Conservation (phyloP, 2,113 vertebrate species). For the Neodontobutis hainanensis region DNA sequence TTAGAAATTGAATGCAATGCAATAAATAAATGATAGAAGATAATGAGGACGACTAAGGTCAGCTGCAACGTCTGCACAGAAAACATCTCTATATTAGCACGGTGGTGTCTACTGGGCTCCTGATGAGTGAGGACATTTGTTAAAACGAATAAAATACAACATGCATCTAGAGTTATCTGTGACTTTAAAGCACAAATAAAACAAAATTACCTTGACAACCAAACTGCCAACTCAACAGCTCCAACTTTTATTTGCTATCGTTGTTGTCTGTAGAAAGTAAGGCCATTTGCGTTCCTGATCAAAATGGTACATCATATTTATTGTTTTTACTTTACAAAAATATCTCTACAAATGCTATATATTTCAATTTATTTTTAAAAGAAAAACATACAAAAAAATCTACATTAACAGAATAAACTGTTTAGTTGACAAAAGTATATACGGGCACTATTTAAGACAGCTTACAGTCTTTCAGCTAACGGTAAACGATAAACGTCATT, state of each 20-base stretch:
- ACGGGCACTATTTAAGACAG: neutral
- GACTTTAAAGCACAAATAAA: conserved; percentile 5
- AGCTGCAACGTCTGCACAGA: neutral
- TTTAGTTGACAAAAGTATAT: fast-evolving
- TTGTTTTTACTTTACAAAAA: neutral
- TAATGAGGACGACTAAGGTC: neutral
- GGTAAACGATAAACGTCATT: neutral
- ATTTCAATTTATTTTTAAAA: neutral
- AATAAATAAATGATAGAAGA: neutral
- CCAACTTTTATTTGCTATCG: conserved; percentile 46
- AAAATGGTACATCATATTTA: neutral
- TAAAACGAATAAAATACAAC: neutral
- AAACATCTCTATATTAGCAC: neutral
- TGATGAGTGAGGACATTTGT: neutral
- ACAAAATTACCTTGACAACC: conserved; percentile 41
- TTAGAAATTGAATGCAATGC: neutral
- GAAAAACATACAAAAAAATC: too few relatives aligned
- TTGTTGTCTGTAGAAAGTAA: conserved; percentile 5
- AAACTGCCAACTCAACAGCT: conserved; percentile 82
- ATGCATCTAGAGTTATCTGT: too few relatives aligned
- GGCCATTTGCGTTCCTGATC: conserved; percentile 47
- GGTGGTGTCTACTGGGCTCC: too few relatives aligned
- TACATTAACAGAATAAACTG: fast-evolving
- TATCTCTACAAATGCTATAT: too few relatives aligned
- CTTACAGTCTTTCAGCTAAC: neutral